These are phyloP conservation scores for Protaetia brevitarsis DNA, from an alignment of 1,140 invertebrate genomes.

Conservation along the genomic window DNA sequence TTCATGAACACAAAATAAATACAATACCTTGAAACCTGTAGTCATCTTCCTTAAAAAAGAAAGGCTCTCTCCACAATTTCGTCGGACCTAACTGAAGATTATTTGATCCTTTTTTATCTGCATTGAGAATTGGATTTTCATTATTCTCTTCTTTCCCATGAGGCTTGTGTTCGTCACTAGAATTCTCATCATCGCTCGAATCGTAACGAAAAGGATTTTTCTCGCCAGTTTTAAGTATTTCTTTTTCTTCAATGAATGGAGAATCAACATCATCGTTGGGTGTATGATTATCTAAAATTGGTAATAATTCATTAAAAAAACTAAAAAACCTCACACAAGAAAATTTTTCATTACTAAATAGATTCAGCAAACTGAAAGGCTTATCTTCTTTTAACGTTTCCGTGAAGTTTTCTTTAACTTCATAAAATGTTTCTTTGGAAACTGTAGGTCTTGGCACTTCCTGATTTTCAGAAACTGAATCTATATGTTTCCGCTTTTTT, in stretches of 20 bases:
- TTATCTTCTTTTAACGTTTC: constrained; percentile 52
- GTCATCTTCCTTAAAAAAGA: constrained; percentile 57
- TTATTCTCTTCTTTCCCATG: constrained; percentile 38
- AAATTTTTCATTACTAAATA: constrained; percentile 50
- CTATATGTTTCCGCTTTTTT: constrained; percentile 17
- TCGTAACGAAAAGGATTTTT: constrained; percentile 61
- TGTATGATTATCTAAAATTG: neutral
- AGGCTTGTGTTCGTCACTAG: neutral
- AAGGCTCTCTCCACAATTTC: constrained; percentile 51
- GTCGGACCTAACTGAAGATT: neutral
- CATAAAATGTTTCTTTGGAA: constrained; percentile 63
- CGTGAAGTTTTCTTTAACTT: constrained; percentile 58
- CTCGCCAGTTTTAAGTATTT: neutral
- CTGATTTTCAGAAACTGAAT: neutral
- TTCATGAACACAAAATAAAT: neutral
- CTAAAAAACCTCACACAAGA: too few relatives aligned
- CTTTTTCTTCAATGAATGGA: neutral
- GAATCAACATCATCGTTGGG: neutral
- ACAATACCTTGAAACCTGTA: constrained; percentile 54
- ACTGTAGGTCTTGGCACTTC: constrained; percentile 45
- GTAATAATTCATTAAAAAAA: neutral
- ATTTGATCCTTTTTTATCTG: constrained; percentile 33
- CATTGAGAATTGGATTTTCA: constrained; percentile 24
- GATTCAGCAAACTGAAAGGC: constrained; percentile 58
- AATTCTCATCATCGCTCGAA: constrained; percentile 54